Evolutionary conservation across 2,113 vertebrate genomes (phyloP).

Genomic region (Mustela lutreola): DNA sequence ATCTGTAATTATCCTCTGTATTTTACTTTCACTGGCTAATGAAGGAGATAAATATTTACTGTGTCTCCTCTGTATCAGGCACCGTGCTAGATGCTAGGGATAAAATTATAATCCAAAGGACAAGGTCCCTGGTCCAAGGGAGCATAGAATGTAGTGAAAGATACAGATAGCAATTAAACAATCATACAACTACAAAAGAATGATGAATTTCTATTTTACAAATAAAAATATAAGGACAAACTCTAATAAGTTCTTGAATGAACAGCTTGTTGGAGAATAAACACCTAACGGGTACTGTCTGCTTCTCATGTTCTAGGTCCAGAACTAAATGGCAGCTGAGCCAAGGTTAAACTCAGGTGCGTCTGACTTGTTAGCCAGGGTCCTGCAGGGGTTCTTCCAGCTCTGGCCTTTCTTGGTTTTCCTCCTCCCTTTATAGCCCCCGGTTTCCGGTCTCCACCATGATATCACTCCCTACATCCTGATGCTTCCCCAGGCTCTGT

Average conservation of each 20-base stretch:
- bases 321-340: not conserved
- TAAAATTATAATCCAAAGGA: not conserved
- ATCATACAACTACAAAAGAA: not conserved
- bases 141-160: not conserved
- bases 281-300: not conserved
- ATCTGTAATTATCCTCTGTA: not conserved
- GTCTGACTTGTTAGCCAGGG: not conserved
- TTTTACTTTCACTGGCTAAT: not conserved
- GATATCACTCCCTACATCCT: not conserved
- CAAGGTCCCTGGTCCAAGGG: not conserved
- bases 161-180: not conserved
- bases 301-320: not conserved
- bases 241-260: not conserved
- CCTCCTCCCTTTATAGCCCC: not conserved
- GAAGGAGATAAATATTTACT: not conserved
- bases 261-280: not conserved
- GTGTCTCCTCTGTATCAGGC: not conserved
- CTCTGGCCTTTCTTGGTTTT: not conserved
- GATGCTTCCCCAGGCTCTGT: not conserved
- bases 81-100: not conserved
- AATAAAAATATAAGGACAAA: not conserved
- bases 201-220: not conserved
- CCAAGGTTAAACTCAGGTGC: accelerated
- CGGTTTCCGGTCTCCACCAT: not conserved
- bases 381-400: too few relatives aligned